Evolutionary conservation across 2,797 vertebrate genomes (phyloP), one percentile per base, ranked within the genome.

Genomic region (Rhabdomys pumilio): DNA sequence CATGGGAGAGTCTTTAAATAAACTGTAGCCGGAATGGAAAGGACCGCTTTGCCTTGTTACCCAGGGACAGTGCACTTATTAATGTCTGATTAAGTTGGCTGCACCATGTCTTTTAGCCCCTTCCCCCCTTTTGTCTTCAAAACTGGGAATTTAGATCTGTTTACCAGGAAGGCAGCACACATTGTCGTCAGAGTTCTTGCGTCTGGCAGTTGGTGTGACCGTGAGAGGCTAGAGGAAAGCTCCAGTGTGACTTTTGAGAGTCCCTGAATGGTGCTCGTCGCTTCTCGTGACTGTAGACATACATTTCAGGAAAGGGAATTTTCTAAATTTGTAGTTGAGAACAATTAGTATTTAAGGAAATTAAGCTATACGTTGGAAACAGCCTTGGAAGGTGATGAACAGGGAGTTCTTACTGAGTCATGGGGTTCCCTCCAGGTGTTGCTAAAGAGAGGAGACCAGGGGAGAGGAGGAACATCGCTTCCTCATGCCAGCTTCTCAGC

Each of bases 1-100:
- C 98, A 98, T 99, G 98, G 98, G 98, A 98, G 98, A 98, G 96
- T 98, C 98, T 99, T 98, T 98, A 98, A 98, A 98, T 98, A 98
- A 98, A 98, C 88, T 96, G 96, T 93, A 98, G 96, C 91, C 97
- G 98, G 96, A 97, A 97, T 91, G 93, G 94, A 98, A 98, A 97
- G 96, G 97, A 98, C 98, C 96, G 59, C 95, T 98, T 98, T 98
- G 96, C 97, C 97, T 98, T 98, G 98, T 97, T 98, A 98, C 98
- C 97, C 90, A 94, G 94, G 90, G 98, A 97, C 97, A 97, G 96
- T 97, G 96, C 73, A 94, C 97, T 98, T 98, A 96, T 96, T 98
- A 98, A 94, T 98, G 94, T 96, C 96, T 98, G 98, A 97, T 97
- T 96, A 96, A 97, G 97, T 95, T 97, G 93, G 93, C 95, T 93